phyloP scores from a whole-genome alignment of 2,888 invertebrate genomes.

The Colostygia pectinataria region DNA sequence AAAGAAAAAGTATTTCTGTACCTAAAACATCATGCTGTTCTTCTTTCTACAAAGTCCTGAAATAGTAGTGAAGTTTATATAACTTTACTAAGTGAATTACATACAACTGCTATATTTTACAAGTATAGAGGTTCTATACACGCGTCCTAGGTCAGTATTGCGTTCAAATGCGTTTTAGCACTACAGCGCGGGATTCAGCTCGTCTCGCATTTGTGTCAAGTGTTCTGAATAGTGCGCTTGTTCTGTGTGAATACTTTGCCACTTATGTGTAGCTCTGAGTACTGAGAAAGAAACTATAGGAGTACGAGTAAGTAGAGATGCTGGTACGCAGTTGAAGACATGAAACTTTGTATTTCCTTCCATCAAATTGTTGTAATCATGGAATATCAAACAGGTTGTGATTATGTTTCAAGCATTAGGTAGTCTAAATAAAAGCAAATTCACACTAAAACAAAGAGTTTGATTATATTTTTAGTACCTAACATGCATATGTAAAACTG shows the following conservation, averaged over 20 bases:
- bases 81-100: too few species aligned
- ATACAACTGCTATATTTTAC: neutral
- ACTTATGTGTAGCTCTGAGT: slow-evolving; percentile 20
- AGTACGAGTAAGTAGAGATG: slow-evolving; percentile 11
- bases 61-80: too few species aligned
- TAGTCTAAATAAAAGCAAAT: too few species aligned
- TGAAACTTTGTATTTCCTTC: neutral
- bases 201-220: slow-evolving; percentile 41
- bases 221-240: slow-evolving; percentile 33
- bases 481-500: too few species aligned
- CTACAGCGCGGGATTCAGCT: slow-evolving; percentile 41
- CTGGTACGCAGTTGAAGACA: neutral
- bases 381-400: too few species aligned
- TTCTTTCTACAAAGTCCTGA: too few species aligned
- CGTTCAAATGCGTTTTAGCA: slow-evolving; percentile 45
- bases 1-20: too few species aligned
- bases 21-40: too few species aligned
- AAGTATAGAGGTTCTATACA: slow-evolving; percentile 8
- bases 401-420: too few species aligned
- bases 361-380: too few species aligned
- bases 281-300: slow-evolving; percentile 11
- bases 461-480: too few species aligned
- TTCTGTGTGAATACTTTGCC: slow-evolving; percentile 28
- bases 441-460: too few species aligned
- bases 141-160: slow-evolving; percentile 33